Evolutionary conservation across 1,140 invertebrate genomes (phyloP), one percentile per base, ranked within the genome.

Genomic region (Nephila pilipes): DNA sequence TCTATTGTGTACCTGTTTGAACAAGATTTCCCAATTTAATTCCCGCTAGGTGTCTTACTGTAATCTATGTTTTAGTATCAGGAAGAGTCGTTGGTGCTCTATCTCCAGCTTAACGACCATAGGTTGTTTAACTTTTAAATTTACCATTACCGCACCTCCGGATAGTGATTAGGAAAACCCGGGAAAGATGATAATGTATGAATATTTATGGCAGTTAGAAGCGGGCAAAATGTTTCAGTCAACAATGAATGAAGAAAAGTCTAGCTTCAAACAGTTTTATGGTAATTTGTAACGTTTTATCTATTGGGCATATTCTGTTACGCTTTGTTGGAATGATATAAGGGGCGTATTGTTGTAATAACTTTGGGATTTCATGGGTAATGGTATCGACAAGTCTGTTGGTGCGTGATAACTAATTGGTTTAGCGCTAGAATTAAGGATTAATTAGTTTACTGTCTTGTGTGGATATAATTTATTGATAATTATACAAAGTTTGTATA

Each of bases 211-310:
- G 69, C 69, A 14, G 18, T 32, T 29, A 36, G 69, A 75, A 75
- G 69, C 2, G 25, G 12, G 16, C 69, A 16, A 75, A 75, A 75
- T 36, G 3, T 29, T 36, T 75, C 25, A 36, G 69, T 75, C 29
- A 36, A 75, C 69, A 75, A 75, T 20, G 25, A 18, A 36, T 25
- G 32, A 75, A 29, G 32, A 75, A 75, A 18, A 5, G 16, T 0
- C 3, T 14, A 25, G 29, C 69, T 18, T 18, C 29, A 16, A 18
- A 32, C 16, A 32, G 29, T 18, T 5, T 16, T 36, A 18, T 6
- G 32, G 69, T 20, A 75, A 75, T 75, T 75, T 75, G 69, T 75
- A 22, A 36, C 69, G 69, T 36, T 75, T 75, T 75, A 75, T 75
- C 69, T 20, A 18, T 18, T 4, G 29, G 16, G 14, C 32, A 0